phyloP scores from a whole-genome alignment of 2,888 invertebrate species.

The Stomorhina lunata region DNA sequence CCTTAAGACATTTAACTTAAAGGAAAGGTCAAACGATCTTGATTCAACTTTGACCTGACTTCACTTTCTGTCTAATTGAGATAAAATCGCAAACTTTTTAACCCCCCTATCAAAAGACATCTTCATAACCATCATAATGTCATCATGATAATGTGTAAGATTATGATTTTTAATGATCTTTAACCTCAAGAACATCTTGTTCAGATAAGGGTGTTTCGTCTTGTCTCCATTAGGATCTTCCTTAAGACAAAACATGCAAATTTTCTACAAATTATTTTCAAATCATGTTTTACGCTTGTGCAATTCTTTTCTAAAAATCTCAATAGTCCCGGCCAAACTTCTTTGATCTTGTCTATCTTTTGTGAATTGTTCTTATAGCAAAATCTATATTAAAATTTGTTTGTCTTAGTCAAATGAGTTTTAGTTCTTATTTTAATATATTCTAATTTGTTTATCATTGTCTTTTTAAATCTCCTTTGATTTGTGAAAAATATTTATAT shows the following conservation, averaged over 20 bases:
- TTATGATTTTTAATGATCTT: slow-evolving; percentile 23
- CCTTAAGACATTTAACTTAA: neutral
- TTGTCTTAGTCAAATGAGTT: slow-evolving; percentile 7
- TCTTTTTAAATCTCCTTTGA: neutral
- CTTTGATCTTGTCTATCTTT: neutral
- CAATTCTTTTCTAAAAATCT: neutral
- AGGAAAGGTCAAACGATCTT: neutral
- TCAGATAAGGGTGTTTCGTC: neutral
- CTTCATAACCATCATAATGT: neutral
- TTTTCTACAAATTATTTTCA: neutral
- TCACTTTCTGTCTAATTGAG: slow-evolving; percentile 9
- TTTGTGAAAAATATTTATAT: slow-evolving; percentile 34
- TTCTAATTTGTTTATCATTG: slow-evolving; percentile 51
- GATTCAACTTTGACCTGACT: neutral
- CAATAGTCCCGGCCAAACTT: neutral
- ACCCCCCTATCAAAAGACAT: slow-evolving; percentile 6
- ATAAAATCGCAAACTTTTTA: slow-evolving; percentile 18
- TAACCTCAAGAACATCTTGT: slow-evolving; percentile 27
- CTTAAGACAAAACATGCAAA: slow-evolving; percentile 25
- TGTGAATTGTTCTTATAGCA: neutral
- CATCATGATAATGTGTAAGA: neutral
- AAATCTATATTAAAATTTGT: neutral
- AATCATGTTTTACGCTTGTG: slow-evolving; percentile 50
- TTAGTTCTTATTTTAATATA: slow-evolving; percentile 5
- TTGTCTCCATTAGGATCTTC: neutral